A percentile compares a stretch with the other conserved stretches of the same genome.
Evolutionary conservation across 2,113 vertebrate species (phyloP).

Genomic region (Odocoileus hemionus): DNA sequence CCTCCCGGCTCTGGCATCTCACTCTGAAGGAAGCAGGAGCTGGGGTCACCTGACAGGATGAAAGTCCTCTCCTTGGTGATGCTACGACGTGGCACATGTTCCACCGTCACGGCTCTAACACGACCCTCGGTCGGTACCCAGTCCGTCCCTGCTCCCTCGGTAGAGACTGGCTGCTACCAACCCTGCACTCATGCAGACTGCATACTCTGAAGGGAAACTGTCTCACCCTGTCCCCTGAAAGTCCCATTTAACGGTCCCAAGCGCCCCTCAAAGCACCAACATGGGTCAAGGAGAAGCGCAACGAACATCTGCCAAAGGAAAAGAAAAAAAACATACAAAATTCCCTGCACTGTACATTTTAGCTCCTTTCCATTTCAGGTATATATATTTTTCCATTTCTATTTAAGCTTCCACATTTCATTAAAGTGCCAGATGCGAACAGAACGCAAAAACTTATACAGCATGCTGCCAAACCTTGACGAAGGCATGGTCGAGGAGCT

Average conservation of each 20-base stretch:
- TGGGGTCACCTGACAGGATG: background rate
- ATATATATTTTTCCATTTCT: background rate
- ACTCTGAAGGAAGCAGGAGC: background rate
- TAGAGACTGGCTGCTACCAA: fast-evolving
- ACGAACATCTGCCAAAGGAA: background rate
- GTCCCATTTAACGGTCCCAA: background rate
- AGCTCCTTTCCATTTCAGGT: background rate
- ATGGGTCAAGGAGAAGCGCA: background rate
- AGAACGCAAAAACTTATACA: background rate
- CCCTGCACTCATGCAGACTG: background rate
- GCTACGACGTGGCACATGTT: fast-evolving
- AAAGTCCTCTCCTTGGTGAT: background rate
- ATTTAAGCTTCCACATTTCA: background rate
- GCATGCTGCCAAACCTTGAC: constrained; percentile 89
- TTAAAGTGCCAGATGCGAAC: background rate
- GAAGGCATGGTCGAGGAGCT: constrained; percentile 96
- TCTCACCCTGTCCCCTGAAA: background rate
- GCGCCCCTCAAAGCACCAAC: background rate
- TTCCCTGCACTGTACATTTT: background rate
- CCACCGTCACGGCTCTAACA: fast-evolving
- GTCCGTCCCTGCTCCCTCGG: background rate
- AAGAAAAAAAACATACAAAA: fast-evolving
- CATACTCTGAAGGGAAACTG: background rate
- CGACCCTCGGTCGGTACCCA: fast-evolving
- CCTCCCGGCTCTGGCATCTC: background rate